phyloP scores from a whole-genome alignment of 2,797 vertebrate species.

The Megalops cyprinoides region DNA sequence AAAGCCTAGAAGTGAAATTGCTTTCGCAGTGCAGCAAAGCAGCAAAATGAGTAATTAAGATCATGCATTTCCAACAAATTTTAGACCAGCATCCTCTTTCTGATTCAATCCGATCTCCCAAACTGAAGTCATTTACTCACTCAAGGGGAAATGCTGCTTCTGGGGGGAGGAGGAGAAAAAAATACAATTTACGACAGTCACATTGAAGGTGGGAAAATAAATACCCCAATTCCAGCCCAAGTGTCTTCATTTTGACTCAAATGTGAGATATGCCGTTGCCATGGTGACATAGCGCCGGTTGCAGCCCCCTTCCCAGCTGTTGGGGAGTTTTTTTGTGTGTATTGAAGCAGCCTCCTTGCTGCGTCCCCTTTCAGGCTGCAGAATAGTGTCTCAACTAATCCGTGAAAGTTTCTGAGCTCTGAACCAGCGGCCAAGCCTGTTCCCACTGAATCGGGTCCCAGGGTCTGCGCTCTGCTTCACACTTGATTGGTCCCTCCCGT shows the following conservation, averaged over 20 bases:
- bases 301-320: conserved; percentile 94
- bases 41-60: conserved; percentile 35
- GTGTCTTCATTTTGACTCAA: conserved; percentile 93
- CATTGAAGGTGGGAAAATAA: conserved; percentile 72
- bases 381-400: conserved; percentile 99
- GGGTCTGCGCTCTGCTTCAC: conserved; percentile 93
- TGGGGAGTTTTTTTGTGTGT: conserved; percentile 77
- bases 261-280: conserved; percentile 93
- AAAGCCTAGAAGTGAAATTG: neutral
- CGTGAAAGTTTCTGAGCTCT: conserved; percentile 97
- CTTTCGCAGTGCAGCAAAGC: neutral
- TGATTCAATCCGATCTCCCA: conserved; percentile 59
- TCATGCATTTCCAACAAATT: conserved; percentile 61
- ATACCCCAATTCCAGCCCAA: conserved; percentile 75
- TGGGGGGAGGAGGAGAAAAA: conserved; percentile 55
- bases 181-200: conserved; percentile 63
- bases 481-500: conserved; percentile 96
- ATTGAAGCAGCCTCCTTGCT: conserved; percentile 98
- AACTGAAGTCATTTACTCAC: conserved; percentile 67
- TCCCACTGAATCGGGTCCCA: conserved; percentile 94
- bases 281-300: conserved; percentile 92
- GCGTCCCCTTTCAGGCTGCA: conserved; percentile 93
- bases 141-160: conserved; percentile 60
- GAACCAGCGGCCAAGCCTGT: conserved; percentile 93
- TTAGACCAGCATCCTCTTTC: conserved; percentile 59